These are phyloP conservation scores for Thelaira solivaga DNA, from an alignment of 2,888 invertebrate genomes.

Conservation along the genomic window DNA sequence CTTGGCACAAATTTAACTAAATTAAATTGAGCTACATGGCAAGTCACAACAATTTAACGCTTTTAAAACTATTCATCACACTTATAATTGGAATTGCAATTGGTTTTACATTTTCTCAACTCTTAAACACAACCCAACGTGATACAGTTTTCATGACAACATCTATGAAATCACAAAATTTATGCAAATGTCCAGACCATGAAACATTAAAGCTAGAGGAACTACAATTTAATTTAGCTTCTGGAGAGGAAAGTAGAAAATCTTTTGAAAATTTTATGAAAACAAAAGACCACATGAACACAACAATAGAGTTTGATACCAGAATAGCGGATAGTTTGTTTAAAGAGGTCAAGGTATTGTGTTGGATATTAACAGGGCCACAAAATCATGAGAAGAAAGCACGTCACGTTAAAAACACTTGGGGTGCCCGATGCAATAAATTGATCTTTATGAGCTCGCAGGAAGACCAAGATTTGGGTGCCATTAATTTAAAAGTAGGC, in stretches of 20 bases:
- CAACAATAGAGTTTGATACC: conserved; percentile 36
- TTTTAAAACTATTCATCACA: conserved; percentile 65
- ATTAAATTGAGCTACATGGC: no score
- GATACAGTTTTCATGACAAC: conserved; percentile 27
- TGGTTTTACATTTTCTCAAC: conserved; percentile 69
- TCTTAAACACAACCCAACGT: conserved; percentile 65
- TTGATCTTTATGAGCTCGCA: conserved; percentile 89
- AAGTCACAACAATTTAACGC: conserved; percentile 24
- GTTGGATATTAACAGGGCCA: conserved; percentile 97
- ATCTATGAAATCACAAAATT: conserved; percentile 23
- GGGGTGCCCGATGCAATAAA: conserved; percentile 93
- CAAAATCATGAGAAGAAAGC: conserved; percentile 91
- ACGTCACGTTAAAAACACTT: conserved; percentile 93
- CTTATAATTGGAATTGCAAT: conserved; percentile 69
- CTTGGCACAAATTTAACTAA: no score
- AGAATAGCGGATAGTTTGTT: conserved; percentile 83
- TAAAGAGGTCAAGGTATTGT: conserved; percentile 88
- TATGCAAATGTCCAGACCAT: not conserved
- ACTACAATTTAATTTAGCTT: not conserved
- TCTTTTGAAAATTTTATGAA: not conserved
- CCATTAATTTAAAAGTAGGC: conserved; percentile 86
- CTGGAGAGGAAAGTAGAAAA: not conserved
- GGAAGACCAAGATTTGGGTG: conserved; percentile 84
- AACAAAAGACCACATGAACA: not conserved
- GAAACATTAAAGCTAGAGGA: not conserved